phyloP scores from a whole-genome alignment of 2,113 vertebrate species.

The Machaerirhynchus nigripectus region DNA sequence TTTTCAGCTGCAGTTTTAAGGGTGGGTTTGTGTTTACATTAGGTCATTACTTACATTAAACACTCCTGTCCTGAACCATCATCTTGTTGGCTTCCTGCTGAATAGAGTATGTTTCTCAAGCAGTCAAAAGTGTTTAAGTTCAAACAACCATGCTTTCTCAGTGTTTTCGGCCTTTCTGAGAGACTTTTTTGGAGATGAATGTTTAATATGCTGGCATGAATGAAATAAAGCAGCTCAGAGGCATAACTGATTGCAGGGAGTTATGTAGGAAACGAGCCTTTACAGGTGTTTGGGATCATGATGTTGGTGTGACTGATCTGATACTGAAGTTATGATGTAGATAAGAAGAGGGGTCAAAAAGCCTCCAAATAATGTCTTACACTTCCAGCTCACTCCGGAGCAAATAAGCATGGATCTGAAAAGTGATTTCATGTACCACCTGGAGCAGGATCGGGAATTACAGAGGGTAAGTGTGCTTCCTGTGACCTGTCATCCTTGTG shows the following conservation, averaged over 20 bases:
- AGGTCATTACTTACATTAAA: not conserved
- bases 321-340: not conserved
- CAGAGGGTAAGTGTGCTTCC: constrained; percentile 74
- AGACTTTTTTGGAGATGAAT: not conserved
- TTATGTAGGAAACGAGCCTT: not conserved
- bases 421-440: constrained; percentile 79
- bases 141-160: not conserved
- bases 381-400: constrained; percentile 85
- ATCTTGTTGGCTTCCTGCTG: not conserved
- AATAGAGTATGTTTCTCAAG: not conserved
- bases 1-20: not conserved
- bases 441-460: constrained; percentile 82
- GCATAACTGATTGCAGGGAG: not conserved
- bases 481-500: fast-evolving
- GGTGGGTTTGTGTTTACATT: not conserved
- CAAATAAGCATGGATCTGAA: constrained; percentile 91
- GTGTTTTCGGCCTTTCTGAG: not conserved
- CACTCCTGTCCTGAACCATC: not conserved
- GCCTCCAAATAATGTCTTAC: not conserved
- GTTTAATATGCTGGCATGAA: not conserved
- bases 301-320: not conserved
- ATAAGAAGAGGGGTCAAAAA: not conserved
- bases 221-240: not conserved
- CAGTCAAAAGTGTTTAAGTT: too few relatives aligned
- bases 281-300: not conserved